A percentile compares a stretch with the other conserved stretches of the same genome.
Conservation (phyloP, 2,797 vertebrate species). For the Alfaro cultratus region DNA sequence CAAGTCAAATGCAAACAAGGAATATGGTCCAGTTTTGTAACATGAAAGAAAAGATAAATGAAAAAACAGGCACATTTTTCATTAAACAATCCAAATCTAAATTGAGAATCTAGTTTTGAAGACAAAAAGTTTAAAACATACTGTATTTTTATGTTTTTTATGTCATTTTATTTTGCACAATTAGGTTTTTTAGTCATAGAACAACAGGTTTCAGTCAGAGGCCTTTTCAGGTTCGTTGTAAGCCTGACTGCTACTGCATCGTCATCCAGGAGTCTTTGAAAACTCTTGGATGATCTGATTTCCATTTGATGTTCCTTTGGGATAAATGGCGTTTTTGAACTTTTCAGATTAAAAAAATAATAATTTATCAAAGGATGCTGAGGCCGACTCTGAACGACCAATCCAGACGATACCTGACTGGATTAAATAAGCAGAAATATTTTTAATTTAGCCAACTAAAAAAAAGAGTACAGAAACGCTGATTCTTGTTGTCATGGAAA, state of each 20-base stretch:
- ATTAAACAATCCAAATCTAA: neutral
- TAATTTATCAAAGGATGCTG: neutral
- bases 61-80: neutral
- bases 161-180: too few species aligned
- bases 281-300: too few species aligned
- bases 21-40: neutral
- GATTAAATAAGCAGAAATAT: conserved; percentile 12
- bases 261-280: too few species aligned
- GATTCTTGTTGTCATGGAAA: conserved; percentile 27
- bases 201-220: neutral
- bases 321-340: too few species aligned
- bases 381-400: neutral
- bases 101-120: neutral
- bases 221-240: neutral
- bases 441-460: too few species aligned
- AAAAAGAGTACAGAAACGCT: neutral
- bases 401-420: neutral
- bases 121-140: neutral
- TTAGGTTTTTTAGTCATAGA: neutral
- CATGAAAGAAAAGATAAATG: neutral
- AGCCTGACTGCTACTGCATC: neutral
- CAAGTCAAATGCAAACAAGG: too few species aligned
- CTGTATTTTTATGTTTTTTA: neutral
- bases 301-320: too few species aligned
- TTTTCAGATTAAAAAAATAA: too few species aligned